Evolutionary conservation across 1,140 invertebrate species (phyloP).

Genomic region (Ceratina calcarata): DNA sequence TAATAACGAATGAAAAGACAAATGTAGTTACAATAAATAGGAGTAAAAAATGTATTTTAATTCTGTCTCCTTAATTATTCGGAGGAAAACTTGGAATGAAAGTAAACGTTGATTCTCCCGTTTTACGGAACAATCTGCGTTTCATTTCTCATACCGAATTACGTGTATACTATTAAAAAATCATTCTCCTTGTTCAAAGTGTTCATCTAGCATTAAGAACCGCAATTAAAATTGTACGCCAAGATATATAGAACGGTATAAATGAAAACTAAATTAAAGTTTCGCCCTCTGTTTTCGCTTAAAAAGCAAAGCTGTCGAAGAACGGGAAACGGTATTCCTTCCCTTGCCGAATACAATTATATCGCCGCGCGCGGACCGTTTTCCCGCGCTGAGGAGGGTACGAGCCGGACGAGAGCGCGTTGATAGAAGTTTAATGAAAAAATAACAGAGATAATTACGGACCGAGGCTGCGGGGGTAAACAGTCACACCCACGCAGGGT

Average conservation of each 20-base stretch:
- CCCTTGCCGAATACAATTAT: conserved; percentile 42
- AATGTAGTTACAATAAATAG: no score
- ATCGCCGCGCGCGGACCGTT: conserved; percentile 24
- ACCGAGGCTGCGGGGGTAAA: conserved; percentile 44
- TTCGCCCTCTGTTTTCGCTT: conserved; percentile 1
- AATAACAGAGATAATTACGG: conserved; percentile 73
- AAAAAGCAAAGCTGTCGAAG: conserved; percentile 3
- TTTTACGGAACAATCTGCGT: background rate
- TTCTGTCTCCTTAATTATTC: no score
- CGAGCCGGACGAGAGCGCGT: conserved; percentile 45
- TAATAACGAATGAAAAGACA: no score
- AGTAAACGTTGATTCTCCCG: background rate
- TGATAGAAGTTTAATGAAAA: conserved; percentile 77
- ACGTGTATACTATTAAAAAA: background rate
- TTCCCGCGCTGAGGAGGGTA: conserved; percentile 34
- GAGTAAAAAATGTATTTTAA: no score
- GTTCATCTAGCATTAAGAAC: background rate
- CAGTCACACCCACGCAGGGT: conserved; percentile 38
- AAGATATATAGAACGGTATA: conserved; percentile 63
- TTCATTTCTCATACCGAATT: background rate
- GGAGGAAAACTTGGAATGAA: background rate
- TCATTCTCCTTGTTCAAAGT: background rate
- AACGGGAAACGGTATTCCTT: background rate
- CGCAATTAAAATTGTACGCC: conserved; percentile 71
- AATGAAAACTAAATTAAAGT: conserved; percentile 70